A percentile compares a stretch with the other conserved stretches of the same genome.
phyloP scores from a whole-genome alignment of 2,797 vertebrate genomes.

The Esox lucius region DNA sequence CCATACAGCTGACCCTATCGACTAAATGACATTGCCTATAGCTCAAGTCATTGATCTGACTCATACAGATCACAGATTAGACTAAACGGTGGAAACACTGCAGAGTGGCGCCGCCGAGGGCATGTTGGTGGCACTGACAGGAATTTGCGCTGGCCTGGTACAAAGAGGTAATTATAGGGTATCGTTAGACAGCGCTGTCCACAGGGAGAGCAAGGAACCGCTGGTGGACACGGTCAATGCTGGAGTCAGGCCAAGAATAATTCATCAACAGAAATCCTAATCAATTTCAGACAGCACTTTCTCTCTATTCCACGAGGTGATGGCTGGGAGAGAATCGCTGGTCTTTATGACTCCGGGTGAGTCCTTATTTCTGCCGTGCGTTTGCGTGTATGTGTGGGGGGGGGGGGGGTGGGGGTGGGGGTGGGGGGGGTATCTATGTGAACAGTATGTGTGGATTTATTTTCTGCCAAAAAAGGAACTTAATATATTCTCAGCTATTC shows the following conservation, averaged over 20 bases:
- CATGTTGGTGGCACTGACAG: neutral
- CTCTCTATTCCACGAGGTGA: neutral
- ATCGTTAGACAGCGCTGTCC: neutral
- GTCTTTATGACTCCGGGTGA: neutral
- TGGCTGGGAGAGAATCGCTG: neutral
- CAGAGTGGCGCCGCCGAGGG: neutral
- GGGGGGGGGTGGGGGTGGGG: neutral
- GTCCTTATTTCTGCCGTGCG: neutral
- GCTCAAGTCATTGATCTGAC: neutral
- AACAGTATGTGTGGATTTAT: neutral
- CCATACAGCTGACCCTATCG: neutral
- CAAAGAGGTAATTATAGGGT: neutral
- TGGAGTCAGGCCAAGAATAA: neutral
- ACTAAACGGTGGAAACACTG: neutral
- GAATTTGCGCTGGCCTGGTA: neutral
- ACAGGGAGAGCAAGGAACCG: neutral
- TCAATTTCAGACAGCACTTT: slow-evolving; percentile 7
- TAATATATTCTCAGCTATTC: neutral
- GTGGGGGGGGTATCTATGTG: neutral
- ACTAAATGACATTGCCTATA: neutral
- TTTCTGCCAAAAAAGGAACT: neutral
- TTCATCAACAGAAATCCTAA: neutral
- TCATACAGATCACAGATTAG: neutral
- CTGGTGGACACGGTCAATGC: neutral
- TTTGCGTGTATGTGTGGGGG: neutral